Evolutionary conservation across 2,797 vertebrate species (phyloP).

Genomic region (Eulemur coronatus): DNA sequence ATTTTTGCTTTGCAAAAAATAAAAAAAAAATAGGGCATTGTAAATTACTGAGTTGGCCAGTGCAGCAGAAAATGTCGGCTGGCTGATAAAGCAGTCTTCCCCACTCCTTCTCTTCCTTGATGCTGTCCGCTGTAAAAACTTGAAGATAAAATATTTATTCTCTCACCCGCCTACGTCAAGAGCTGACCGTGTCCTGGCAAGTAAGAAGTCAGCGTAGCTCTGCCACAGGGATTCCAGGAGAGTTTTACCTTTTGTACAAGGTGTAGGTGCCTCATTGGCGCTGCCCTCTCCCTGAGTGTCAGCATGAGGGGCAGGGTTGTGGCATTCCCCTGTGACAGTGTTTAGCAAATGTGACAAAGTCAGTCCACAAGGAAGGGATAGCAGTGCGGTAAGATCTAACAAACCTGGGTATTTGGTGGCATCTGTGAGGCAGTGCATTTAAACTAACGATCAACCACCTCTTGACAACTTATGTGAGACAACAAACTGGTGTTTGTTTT

Average conservation of each 20-base stretch:
- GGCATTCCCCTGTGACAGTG: background rate
- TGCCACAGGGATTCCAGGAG: background rate
- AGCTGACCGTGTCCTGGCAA: no score
- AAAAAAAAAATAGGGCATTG: no score
- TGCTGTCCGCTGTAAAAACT: background rate
- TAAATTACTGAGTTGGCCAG: fast-evolving
- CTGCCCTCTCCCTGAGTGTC: background rate
- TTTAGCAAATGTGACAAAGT: background rate
- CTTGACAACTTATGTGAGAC: background rate
- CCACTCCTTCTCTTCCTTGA: no score
- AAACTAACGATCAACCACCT: background rate
- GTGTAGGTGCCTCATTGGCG: background rate
- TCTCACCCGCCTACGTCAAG: background rate
- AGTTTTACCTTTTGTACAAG: background rate
- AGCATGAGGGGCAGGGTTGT: no score
- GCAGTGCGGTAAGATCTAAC: fast-evolving
- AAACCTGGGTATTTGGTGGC: background rate
- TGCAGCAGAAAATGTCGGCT: fast-evolving
- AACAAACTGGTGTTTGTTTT: no score
- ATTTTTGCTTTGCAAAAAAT: background rate
- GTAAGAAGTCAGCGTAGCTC: background rate
- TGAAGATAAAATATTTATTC: background rate
- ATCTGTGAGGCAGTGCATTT: background rate
- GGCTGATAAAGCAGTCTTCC: no score
- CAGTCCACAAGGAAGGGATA: fast-evolving